phyloP scores from a whole-genome alignment of 2,888 invertebrate species.

The Andrena marginata region DNA sequence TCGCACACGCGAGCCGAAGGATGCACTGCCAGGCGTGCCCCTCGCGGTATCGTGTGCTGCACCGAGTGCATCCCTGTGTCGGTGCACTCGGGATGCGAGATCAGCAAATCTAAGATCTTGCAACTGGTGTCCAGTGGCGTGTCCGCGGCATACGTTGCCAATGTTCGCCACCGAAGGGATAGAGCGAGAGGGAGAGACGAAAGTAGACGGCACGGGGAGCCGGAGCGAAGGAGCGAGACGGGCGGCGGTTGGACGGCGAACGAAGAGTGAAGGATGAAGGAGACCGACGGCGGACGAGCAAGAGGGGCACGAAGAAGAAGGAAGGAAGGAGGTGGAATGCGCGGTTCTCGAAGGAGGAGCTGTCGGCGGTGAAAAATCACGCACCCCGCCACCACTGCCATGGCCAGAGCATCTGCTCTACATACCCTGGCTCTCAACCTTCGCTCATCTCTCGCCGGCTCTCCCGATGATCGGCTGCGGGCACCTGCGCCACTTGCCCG shows the following conservation, averaged over 20 bases:
- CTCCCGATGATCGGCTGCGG: slow-evolving; percentile 31
- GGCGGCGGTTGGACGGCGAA: slow-evolving; percentile 62
- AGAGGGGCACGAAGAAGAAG: slow-evolving; percentile 47
- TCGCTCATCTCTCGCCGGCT: slow-evolving; percentile 36
- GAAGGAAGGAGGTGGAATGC: slow-evolving; percentile 78
- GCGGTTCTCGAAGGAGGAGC: slow-evolving; percentile 81
- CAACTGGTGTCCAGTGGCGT: slow-evolving; percentile 79
- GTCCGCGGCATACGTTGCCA: slow-evolving; percentile 71
- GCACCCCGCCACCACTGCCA: slow-evolving; percentile 79
- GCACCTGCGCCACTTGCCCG: slow-evolving; percentile 56
- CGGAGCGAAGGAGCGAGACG: slow-evolving; percentile 7
- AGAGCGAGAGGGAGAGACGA: slow-evolving; percentile 6
- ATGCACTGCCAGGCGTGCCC: slow-evolving; percentile 61
- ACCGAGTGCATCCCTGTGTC: slow-evolving; percentile 54
- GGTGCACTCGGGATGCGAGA: slow-evolving; percentile 70
- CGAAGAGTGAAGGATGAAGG: slow-evolving; percentile 73
- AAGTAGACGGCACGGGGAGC: background rate
- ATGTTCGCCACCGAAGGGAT: slow-evolving; percentile 53
- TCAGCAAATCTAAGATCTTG: slow-evolving; percentile 79
- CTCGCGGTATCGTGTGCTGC: slow-evolving; percentile 40
- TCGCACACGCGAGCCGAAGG: slow-evolving; percentile 56
- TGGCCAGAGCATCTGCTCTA: slow-evolving; percentile 81
- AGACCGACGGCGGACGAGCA: slow-evolving; percentile 54
- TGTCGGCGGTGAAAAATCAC: slow-evolving; percentile 83
- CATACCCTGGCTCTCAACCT: slow-evolving; percentile 82